phyloP scores from a whole-genome alignment of 2,797 vertebrate species.

The Chrysocyon brachyurus region DNA sequence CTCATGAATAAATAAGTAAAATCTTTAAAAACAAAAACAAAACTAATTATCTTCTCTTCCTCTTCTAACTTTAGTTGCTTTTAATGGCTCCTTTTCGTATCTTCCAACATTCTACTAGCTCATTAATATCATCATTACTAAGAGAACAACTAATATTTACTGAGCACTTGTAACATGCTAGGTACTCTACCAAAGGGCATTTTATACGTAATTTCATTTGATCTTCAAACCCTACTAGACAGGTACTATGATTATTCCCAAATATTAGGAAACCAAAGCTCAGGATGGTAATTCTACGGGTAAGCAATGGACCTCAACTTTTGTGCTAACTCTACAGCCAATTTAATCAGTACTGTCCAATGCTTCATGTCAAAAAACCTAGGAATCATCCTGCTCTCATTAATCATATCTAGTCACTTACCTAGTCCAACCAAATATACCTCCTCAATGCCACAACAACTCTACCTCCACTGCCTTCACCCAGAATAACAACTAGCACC shows the following conservation, averaged over 20 bases:
- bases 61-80: not conserved
- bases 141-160: constrained; percentile 81
- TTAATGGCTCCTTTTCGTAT: constrained; percentile 10
- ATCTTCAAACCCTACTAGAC: constrained; percentile 51
- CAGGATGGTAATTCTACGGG: not conserved
- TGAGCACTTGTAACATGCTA: constrained; percentile 44
- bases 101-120: constrained; percentile 29
- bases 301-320: not conserved
- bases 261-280: constrained; percentile 56
- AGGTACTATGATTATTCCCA: constrained; percentile 41
- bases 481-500: not conserved
- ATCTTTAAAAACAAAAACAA: not conserved
- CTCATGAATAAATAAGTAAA: no score
- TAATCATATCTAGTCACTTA: constrained; percentile 2
- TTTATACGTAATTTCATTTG: constrained; percentile 61
- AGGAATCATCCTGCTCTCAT: not conserved
- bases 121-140: constrained; percentile 35
- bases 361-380: not conserved
- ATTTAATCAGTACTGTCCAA: not conserved
- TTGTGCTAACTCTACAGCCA: not conserved
- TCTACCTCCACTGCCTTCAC: not conserved
- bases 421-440: not conserved
- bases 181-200: constrained; percentile 68
- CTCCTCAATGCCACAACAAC: not conserved
- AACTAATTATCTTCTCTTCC: not conserved